Evolutionary conservation across 2,113 vertebrate species (phyloP), one percentile per base, ranked within the genome.

Genomic region (Peucedramus taeniatus): DNA sequence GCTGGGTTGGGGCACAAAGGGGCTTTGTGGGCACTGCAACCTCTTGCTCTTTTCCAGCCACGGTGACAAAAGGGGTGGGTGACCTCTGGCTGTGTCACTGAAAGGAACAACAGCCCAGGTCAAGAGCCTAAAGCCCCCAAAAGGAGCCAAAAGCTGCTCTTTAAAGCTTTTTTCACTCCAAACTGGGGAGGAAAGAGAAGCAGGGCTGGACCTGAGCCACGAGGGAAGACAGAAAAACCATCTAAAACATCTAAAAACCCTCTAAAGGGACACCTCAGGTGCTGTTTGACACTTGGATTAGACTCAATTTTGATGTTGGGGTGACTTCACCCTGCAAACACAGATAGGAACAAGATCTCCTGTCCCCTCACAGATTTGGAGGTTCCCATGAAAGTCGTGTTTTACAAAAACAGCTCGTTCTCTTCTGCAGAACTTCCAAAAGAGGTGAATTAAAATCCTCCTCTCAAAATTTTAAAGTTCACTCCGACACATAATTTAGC

Each of bases 31-130:
- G 1, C 40, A 39, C 71, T 0, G 4, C 71, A 83, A 83, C 92
- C 95, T 90, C 90, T 50, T 92, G 95, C 88, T 94, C 95, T 53
- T 86, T 90, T 18, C 27, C 28, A 69, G 90, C 75, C 70, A 1
- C 14, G n/a, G 3, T 12, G 71, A 90, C 78, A 93, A 95, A 94
- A 86, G 90, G 66, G 22, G 4, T 40, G 59, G 30, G 59, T 97
- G 96, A 96, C 96, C 96, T 92, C 88, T 94, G 81, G 54, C 89
- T 95, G 84, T 16, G 4, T 44, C 82, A 19, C 5, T 44, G 83
- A 95, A 77, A 90, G 86, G 85, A 88, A 93, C 92, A 96, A 93
- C 66, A 77, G 94, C n/a, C 35, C 5, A 88, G 95, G 95, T 97
- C 92, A 97, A 96, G 96, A 95, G 95, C 85, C 90, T 74, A 65